phyloP scores from a whole-genome alignment of 2,888 invertebrate species.

The Ptilodon capucinus region DNA sequence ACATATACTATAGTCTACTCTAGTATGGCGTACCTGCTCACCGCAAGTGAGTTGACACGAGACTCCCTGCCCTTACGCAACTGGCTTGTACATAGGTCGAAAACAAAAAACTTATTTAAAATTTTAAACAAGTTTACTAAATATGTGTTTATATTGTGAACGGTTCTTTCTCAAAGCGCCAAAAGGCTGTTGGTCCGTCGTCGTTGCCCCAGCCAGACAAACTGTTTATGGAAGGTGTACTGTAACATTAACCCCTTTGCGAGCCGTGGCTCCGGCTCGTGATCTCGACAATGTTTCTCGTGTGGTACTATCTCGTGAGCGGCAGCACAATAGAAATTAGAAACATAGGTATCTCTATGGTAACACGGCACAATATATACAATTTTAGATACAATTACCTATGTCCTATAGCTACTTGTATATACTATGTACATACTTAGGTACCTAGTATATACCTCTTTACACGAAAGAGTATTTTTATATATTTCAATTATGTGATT shows the following conservation, averaged over 20 bases:
- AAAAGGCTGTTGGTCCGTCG: slow-evolving; percentile 39
- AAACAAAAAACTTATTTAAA: not conserved
- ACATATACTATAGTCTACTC: slow-evolving; percentile 38
- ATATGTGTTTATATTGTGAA: slow-evolving; percentile 8
- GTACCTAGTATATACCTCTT: no score
- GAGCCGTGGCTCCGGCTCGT: slow-evolving; percentile 45
- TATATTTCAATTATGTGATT: no score
- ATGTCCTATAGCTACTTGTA: no score
- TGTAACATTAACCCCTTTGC: slow-evolving; percentile 65
- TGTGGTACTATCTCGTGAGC: slow-evolving; percentile 27
- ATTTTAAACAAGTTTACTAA: not conserved
- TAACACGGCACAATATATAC: not conserved
- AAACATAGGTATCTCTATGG: slow-evolving; percentile 3
- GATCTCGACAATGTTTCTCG: slow-evolving; percentile 42
- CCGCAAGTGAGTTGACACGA: not conserved
- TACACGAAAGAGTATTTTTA: no score
- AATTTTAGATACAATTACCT: not conserved
- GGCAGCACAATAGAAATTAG: slow-evolving; percentile 19
- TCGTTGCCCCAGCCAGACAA: slow-evolving; percentile 30
- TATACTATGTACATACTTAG: no score
- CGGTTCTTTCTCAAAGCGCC: slow-evolving; percentile 51
- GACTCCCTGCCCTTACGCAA: not conserved
- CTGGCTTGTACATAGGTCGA: not conserved
- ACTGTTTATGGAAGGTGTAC: slow-evolving; percentile 50
- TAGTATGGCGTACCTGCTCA: slow-evolving; percentile 29